phyloP scores from a whole-genome alignment of 2,113 vertebrate genomes.

The Trematocara unimaculatum region DNA sequence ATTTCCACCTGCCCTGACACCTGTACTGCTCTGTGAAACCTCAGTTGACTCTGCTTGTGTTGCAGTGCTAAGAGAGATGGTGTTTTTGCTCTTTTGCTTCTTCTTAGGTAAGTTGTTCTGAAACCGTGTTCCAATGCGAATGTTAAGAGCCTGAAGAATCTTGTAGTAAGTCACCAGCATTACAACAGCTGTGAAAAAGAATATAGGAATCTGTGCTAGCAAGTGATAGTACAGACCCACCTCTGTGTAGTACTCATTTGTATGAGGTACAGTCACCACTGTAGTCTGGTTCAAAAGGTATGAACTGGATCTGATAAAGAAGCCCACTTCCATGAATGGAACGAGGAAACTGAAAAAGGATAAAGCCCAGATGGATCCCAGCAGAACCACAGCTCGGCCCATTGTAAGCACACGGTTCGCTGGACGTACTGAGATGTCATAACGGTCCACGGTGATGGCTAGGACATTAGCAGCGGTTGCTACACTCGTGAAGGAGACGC shows the following conservation, averaged over 20 bases:
- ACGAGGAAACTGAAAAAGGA: slow-evolving; percentile 92
- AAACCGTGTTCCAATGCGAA: slow-evolving; percentile 90
- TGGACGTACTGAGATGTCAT: slow-evolving; percentile 93
- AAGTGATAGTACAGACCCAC: slow-evolving; percentile 93
- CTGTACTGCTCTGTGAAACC: slow-evolving; percentile 78
- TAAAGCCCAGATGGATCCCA: slow-evolving; percentile 89
- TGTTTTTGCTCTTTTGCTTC: slow-evolving; percentile 83
- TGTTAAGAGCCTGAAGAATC: slow-evolving; percentile 95
- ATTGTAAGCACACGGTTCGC: slow-evolving; percentile 91
- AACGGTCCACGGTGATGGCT: slow-evolving; percentile 92
- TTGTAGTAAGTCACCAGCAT: slow-evolving; percentile 97
- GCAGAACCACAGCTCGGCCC: slow-evolving; percentile 83
- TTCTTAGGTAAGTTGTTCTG: slow-evolving; percentile 82
- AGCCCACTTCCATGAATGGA: slow-evolving; percentile 93
- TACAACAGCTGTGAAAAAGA: slow-evolving; percentile 89
- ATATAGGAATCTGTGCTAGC: slow-evolving; percentile 92
- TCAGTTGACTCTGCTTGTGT: slow-evolving; percentile 83
- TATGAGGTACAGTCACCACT: slow-evolving; percentile 75
- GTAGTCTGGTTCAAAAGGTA: slow-evolving; percentile 81
- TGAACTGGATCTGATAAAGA: slow-evolving; percentile 77
- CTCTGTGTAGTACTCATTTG: slow-evolving; percentile 84
- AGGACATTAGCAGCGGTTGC: slow-evolving; percentile 92
- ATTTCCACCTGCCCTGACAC: slow-evolving; percentile 70
- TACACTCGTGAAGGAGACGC: slow-evolving; percentile 91
- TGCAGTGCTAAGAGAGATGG: slow-evolving; percentile 77